Percentiles rank a stretch among this genome's conserved stretches.
phyloP scores from a whole-genome alignment of 2,113 vertebrate species.

The Ceyx margarethae region DNA sequence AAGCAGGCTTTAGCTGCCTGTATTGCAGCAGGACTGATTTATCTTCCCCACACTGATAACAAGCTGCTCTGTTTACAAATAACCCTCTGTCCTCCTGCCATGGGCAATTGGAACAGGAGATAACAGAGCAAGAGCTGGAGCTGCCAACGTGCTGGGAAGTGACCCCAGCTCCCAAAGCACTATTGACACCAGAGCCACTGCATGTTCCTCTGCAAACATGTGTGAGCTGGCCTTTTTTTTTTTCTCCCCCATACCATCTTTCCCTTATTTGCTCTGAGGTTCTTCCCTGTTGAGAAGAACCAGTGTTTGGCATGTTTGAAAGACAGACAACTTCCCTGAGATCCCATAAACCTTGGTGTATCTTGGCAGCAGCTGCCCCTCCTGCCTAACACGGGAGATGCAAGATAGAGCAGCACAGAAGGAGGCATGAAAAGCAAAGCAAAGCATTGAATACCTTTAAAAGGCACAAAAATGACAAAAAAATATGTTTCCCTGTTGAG shows the following conservation, averaged over 20 bases:
- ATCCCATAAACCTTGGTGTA: accelerated
- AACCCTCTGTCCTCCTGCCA: not conserved
- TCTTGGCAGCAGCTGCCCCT: not conserved
- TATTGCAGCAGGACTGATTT: not conserved
- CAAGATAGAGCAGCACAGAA: not conserved
- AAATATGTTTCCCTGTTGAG: not conserved
- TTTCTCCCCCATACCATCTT: not conserved
- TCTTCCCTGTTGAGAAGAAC: not conserved
- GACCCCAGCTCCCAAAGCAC: not conserved
- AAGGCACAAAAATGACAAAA: not conserved
- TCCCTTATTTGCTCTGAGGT: not conserved
- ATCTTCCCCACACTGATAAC: not conserved
- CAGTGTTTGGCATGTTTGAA: not conserved
- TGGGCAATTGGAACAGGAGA: not conserved
- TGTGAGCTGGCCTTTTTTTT: accelerated
- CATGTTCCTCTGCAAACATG: not conserved
- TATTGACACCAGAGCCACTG: not conserved
- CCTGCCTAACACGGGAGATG: not conserved
- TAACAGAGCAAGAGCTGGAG: not conserved
- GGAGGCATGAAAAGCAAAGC: not conserved
- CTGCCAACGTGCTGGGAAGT: not conserved
- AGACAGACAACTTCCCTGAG: not conserved
- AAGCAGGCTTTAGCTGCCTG: not conserved
- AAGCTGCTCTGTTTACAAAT: not conserved
- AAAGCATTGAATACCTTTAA: not conserved